Evolutionary conservation across 2,888 invertebrate genomes (phyloP), one percentile per base, ranked within the genome.

Genomic region (Chouioia cunea): DNA sequence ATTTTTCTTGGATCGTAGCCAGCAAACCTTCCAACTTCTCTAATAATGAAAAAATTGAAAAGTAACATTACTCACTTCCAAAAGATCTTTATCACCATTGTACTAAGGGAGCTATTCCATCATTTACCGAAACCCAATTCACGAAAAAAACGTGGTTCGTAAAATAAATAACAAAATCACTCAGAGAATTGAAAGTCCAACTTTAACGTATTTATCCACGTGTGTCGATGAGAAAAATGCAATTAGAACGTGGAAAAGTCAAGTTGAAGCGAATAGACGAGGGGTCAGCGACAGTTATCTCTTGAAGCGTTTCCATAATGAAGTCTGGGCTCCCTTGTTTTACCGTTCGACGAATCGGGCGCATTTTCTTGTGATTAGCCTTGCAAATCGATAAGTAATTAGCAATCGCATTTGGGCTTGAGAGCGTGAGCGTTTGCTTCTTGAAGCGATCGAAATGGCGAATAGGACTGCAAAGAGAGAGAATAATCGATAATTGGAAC

Each of bases 351-450:
- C 36, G 36, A 36, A 12, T 10, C 36, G n/a, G n/a, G 48, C 52
- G 64, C 56, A 62, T 69, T 73, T 73, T 73, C 65, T 73, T 65
- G 63, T 50, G 70, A 70, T 70, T 67, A 73, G 66, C 64, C 70
- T 70, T 59, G 73, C 64, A 68, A 71, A 73, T 73, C 70, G 73
- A 73, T 71, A 73, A 65, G 70, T 73, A 71, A 73, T 73, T 73
- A 73, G 65, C 64, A 73, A 73, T 71, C 60, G 64, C 65, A 68
- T 73, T 73, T 64, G 54, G 54, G 63, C 36, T 36, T 36, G 10
- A 63, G 18, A 44, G 64, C 60, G 69, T 48, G 27, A 59, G 64
- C 47, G 60, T 23, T 15, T 23, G 56, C 63, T 69, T 56, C 68
- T 58, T 53, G 44, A 56, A 48, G 48, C 68, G 53, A 72, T 72